Conservation (phyloP, 2,113 vertebrate species). For the Empidonax alnorum region DNA sequence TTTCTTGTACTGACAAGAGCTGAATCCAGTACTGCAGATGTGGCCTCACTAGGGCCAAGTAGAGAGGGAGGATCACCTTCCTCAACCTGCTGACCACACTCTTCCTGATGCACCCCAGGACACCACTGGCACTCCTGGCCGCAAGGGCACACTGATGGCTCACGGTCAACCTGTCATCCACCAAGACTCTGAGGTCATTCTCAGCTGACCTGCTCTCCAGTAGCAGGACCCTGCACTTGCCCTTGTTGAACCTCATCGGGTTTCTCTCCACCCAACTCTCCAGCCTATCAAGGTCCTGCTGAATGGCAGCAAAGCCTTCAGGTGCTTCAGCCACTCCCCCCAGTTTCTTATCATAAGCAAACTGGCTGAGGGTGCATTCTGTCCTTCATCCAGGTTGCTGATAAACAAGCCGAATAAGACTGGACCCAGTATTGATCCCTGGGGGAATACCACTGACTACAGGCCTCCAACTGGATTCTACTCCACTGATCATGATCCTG, state of each 20-base stretch:
- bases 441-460: not conserved
- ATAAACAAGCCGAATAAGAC: not conserved
- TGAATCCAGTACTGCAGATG: not conserved
- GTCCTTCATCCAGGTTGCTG: not conserved
- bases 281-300: not conserved
- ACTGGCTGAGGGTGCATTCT: not conserved
- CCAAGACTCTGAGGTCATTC: not conserved
- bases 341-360: not conserved
- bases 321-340: not conserved
- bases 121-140: not conserved
- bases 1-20: not conserved
- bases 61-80: not conserved
- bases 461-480: not conserved
- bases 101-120: not conserved
- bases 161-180: not conserved
- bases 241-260: rapidly evolving
- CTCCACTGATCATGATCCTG: not conserved
- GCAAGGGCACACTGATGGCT: not conserved
- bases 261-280: not conserved
- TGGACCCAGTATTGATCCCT: not conserved
- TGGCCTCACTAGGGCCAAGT: not conserved
- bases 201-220: not conserved
- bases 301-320: not conserved
- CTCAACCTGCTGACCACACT: not conserved
- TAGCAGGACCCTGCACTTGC: not conserved